A percentile compares a stretch with the other conserved stretches of the same genome.
Conservation (phyloP, 2,888 invertebrate species). For the Ormyrus pomaceus region DNA sequence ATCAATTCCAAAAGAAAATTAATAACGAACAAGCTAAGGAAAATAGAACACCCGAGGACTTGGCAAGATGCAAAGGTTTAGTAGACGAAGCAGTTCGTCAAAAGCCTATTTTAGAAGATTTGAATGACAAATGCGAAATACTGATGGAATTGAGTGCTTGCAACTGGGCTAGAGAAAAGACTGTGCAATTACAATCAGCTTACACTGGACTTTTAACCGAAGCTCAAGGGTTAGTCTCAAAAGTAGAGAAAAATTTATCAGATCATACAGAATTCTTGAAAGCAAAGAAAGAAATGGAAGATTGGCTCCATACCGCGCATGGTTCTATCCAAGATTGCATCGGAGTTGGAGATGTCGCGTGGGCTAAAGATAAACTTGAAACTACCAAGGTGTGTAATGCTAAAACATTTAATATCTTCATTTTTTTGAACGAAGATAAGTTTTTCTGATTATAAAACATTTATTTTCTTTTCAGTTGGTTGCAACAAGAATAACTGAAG, state of each 20-base stretch:
- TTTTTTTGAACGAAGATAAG: background rate
- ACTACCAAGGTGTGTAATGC: constrained; percentile 81
- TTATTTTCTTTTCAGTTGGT: constrained; percentile 71
- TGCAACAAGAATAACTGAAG: constrained; percentile 86
- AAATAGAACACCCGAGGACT: constrained; percentile 87
- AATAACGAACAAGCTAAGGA: constrained; percentile 81
- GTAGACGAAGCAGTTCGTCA: constrained; percentile 86
- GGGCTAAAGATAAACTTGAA: constrained; percentile 88
- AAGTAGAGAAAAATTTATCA: constrained; percentile 92
- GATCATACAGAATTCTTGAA: constrained; percentile 94
- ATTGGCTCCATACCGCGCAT: constrained; percentile 89
- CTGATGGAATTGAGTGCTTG: constrained; percentile 92
- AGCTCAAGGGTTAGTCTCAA: constrained; percentile 88
- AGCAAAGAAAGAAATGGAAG: constrained; percentile 88
- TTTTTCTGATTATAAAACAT: background rate
- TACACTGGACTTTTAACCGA: constrained; percentile 88
- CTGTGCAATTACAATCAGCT: constrained; percentile 88
- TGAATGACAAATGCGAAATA: constrained; percentile 91
- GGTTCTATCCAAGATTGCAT: constrained; percentile 89
- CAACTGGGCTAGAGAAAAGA: constrained; percentile 90
- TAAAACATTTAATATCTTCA: constrained; percentile 20
- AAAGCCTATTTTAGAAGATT: constrained; percentile 87
- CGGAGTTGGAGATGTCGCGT: constrained; percentile 86
- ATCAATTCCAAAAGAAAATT: constrained; percentile 82
- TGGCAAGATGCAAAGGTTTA: constrained; percentile 85